Percentiles rank a stretch among this genome's conserved stretches.
Conservation (phyloP, 2,888 invertebrate species). For the Platycnemis pennipes region DNA sequence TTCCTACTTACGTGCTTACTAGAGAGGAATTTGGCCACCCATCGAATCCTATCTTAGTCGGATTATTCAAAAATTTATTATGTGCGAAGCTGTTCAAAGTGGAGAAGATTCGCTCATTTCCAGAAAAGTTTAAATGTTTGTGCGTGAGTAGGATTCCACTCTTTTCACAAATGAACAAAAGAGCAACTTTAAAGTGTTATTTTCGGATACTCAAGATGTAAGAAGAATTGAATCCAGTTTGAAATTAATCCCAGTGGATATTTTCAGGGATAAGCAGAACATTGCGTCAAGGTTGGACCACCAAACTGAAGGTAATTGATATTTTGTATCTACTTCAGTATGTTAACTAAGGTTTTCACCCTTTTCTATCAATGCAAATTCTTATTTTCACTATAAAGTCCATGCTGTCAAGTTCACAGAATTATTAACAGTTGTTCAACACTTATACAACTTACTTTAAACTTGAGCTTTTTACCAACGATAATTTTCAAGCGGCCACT, state of each 20-base stretch:
- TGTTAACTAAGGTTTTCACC: no score
- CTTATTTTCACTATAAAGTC: no score
- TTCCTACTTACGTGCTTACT: no score
- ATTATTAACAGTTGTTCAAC: no score
- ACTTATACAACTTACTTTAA: no score
- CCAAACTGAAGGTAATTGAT: background rate
- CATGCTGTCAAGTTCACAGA: no score
- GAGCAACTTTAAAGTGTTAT: background rate
- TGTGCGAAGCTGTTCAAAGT: background rate
- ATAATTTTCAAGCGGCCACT: no score
- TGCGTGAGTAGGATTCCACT: background rate
- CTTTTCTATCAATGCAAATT: no score
- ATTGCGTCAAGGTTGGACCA: background rate
- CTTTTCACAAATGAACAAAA: background rate
- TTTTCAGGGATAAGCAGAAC: background rate
- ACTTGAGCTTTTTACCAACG: no score
- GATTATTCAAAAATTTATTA: background rate
- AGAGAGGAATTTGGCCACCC: background rate
- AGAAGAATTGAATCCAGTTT: background rate
- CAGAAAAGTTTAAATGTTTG: background rate
- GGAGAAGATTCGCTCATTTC: background rate
- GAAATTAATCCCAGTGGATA: background rate
- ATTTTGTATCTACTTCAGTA: background rate
- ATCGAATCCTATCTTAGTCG: background rate
- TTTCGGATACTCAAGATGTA: background rate